These are phyloP conservation scores for Pterostichus madidus DNA, from an alignment of 2,888 invertebrate genomes.

Conservation along the genomic window DNA sequence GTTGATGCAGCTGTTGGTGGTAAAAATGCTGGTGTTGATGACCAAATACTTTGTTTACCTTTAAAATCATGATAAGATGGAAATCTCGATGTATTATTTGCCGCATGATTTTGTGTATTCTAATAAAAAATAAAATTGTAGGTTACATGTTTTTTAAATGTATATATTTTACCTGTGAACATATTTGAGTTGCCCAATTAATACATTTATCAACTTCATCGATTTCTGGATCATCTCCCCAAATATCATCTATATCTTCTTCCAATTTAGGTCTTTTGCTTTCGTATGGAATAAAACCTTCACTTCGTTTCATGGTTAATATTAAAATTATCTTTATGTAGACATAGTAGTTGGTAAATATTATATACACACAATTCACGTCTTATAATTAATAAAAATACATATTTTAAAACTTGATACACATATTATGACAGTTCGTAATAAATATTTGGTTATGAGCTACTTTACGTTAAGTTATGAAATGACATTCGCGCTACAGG, in stretches of 20 bases:
- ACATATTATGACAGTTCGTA: conserved; percentile 13
- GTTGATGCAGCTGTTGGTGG: conserved; percentile 32
- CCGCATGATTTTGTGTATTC: conserved; percentile 13
- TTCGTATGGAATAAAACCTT: conserved; percentile 66
- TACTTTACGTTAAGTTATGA: too few species aligned
- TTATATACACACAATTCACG: not conserved
- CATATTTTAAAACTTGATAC: not conserved
- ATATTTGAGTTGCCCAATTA: conserved; percentile 73
- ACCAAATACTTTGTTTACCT: conserved; percentile 36
- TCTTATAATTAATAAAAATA: conserved; percentile 19
- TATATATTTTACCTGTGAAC: conserved; percentile 68
- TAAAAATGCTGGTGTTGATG: conserved; percentile 55
- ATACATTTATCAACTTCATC: conserved; percentile 73
- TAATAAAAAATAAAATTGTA: not conserved
- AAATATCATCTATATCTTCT: conserved; percentile 71
- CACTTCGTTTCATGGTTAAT: conserved; percentile 67
- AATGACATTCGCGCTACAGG: too few species aligned
- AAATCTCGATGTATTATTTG: not conserved
- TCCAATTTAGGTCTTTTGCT: conserved; percentile 72
- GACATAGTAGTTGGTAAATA: not conserved
- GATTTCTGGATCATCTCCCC: conserved; percentile 73
- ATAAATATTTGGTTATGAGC: too few species aligned
- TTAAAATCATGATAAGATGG: conserved; percentile 56
- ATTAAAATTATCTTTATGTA: not conserved
- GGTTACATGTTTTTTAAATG: too few species aligned